Evolutionary conservation across 2,797 vertebrate genomes (phyloP).

Genomic region (Kryptolebias ocellatus): DNA sequence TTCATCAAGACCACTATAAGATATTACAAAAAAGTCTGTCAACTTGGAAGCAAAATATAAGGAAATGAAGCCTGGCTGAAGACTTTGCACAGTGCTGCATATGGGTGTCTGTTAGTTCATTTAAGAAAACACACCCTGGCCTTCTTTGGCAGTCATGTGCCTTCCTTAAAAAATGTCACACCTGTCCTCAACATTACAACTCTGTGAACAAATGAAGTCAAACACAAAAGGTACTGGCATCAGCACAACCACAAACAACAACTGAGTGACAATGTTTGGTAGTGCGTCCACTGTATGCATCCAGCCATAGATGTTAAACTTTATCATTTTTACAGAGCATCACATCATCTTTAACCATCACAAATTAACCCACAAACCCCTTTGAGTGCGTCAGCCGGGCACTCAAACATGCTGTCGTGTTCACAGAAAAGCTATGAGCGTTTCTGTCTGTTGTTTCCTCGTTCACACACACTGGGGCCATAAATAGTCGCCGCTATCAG

Average conservation of each 20-base stretch:
- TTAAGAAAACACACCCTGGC: constrained; percentile 33
- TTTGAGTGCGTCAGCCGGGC: not conserved
- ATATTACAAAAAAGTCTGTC: not conserved
- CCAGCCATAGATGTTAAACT: not conserved
- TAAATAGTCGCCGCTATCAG: constrained; percentile 73
- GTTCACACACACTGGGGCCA: constrained; percentile 68
- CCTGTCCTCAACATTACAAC: constrained; percentile 63
- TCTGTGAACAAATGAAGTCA: constrained; percentile 36
- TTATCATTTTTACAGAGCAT: not conserved
- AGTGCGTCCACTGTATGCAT: not conserved
- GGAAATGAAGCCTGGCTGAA: not conserved
- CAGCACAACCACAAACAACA: not conserved
- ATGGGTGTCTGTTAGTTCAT: constrained; percentile 1
- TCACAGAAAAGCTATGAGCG: constrained; percentile 33
- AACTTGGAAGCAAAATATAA: constrained; percentile 1
- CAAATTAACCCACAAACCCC: too few species aligned
- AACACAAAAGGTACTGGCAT: constrained; percentile 1
- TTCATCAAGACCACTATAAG: not conserved
- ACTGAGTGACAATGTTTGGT: not conserved
- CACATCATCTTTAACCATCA: not conserved
- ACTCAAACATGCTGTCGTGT: constrained; percentile 30
- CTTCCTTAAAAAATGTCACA: constrained; percentile 61
- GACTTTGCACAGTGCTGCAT: not conserved
- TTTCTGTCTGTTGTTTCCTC: constrained; percentile 44
- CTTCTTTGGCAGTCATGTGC: constrained; percentile 57